Conservation (phyloP, 2,888 invertebrate genomes). For the Pyrrhosoma nymphula region DNA sequence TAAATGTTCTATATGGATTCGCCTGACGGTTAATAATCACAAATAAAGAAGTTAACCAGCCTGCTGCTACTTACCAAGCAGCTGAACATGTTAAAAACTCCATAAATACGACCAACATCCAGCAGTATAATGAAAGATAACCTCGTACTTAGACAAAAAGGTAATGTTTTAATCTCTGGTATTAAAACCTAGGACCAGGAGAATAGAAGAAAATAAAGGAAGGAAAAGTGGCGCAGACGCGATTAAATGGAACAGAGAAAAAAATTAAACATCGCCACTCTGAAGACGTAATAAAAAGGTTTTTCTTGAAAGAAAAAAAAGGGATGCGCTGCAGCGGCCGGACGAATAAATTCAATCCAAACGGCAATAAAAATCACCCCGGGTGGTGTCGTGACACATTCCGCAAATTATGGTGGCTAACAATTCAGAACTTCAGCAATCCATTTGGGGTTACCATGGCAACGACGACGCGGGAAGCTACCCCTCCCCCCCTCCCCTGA, state of each 20-base stretch:
- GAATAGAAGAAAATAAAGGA: not conserved
- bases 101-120: too few species aligned
- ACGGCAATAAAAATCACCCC: slow-evolving; percentile 24
- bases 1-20: too few species aligned
- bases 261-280: not conserved
- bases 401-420: slow-evolving; percentile 30
- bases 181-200: too few species aligned
- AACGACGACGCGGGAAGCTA: not conserved
- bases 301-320: not conserved
- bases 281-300: not conserved
- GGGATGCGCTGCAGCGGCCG: not conserved
- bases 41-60: too few species aligned
- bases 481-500: not conserved
- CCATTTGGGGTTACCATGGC: slow-evolving; percentile 18
- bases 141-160: too few species aligned
- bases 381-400: slow-evolving; percentile 20
- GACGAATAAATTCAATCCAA: not conserved
- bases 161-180: too few species aligned
- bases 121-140: too few species aligned
- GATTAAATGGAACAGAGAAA: not conserved
- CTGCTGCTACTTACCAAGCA: too few species aligned
- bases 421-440: slow-evolving; percentile 40
- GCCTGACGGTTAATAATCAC: too few species aligned
- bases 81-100: too few species aligned
- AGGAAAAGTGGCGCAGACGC: not conserved